Percentiles rank a stretch among this genome's conserved stretches.
These are phyloP conservation scores for Lathronympha strigana DNA, from an alignment of 2,888 invertebrate genomes.

Conservation along the genomic window DNA sequence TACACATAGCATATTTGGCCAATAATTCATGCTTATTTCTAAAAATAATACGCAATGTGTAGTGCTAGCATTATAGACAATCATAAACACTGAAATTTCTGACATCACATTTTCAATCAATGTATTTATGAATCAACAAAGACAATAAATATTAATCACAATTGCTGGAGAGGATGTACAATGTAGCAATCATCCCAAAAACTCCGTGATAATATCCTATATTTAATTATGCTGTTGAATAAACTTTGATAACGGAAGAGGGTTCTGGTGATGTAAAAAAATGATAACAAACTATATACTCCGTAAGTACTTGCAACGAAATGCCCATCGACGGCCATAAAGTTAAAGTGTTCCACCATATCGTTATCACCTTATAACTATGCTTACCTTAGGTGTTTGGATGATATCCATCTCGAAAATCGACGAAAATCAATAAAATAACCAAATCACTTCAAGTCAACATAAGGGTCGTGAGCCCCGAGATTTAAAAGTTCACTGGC, in stretches of 20 bases:
- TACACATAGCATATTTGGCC: no score
- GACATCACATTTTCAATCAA: no score
- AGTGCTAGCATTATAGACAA: no score
- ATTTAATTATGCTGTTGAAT: conserved; percentile 7
- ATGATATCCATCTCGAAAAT: conserved; percentile 72
- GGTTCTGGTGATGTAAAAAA: not conserved
- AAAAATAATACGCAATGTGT: no score
- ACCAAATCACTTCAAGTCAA: conserved; percentile 56
- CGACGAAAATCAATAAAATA: conserved; percentile 66
- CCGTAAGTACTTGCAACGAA: not conserved
- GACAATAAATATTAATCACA: not conserved
- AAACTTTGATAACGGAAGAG: conserved; percentile 17
- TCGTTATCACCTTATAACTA: conserved; percentile 13
- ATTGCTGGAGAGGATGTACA: not conserved
- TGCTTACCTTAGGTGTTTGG: conserved; percentile 75
- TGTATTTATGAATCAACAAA: no score
- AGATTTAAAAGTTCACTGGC: conserved; percentile 18
- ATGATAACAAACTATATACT: conserved; percentile 11
- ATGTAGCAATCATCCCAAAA: not conserved
- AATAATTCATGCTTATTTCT: no score
- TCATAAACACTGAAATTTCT: no score
- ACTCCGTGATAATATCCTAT: not conserved
- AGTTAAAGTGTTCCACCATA: not conserved
- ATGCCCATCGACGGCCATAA: not conserved
- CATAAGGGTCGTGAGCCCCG: conserved; percentile 46